These are phyloP conservation scores for Phania funesta DNA, from an alignment of 2,888 invertebrate genomes.

Conservation along the genomic window DNA sequence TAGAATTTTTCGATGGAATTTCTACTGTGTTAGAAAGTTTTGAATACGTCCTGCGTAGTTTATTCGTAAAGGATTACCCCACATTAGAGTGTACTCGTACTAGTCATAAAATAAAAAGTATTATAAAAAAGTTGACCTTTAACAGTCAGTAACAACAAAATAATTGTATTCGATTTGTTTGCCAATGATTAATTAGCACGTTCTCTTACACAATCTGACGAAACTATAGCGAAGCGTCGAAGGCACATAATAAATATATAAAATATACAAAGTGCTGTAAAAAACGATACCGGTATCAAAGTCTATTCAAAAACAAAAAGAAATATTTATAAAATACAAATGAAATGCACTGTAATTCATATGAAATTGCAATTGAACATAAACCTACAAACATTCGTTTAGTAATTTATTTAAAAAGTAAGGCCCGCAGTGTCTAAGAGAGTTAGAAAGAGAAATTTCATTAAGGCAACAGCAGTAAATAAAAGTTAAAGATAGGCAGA, in stretches of 20 bases:
- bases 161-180: background rate
- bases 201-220: background rate
- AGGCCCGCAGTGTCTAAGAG: slow-evolving; percentile 15
- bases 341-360: background rate
- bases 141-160: no score
- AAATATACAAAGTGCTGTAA: background rate
- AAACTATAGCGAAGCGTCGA: background rate
- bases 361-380: background rate
- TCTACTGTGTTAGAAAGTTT: no score
- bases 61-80: no score
- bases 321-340: background rate
- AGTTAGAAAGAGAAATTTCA: slow-evolving; percentile 18
- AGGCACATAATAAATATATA: background rate
- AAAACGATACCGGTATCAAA: slow-evolving; percentile 55
- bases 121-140: no score
- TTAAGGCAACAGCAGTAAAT: background rate
- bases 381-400: background rate
- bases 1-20: no score
- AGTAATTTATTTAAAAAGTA: slow-evolving; percentile 12
- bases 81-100: no score
- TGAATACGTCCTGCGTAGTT: no score
- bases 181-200: slow-evolving; percentile 45
- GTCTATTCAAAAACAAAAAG: slow-evolving; percentile 29
- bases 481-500: background rate
- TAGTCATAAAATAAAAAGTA: no score